Evolutionary conservation across 2,888 invertebrate species (phyloP), one percentile per base, ranked within the genome.

Genomic region (Cepaea hortensis): DNA sequence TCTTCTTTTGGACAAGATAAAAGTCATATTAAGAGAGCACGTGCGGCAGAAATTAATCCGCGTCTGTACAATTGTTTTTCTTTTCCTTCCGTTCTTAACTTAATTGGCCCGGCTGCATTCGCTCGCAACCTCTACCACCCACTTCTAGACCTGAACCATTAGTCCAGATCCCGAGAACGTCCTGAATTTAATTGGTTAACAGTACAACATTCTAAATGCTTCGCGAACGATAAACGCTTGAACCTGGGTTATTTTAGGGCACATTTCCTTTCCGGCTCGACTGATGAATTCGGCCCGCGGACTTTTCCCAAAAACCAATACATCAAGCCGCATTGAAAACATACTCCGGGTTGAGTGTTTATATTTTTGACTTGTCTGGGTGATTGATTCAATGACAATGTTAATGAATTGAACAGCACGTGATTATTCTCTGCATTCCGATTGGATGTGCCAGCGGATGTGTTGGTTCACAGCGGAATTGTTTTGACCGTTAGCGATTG

Each of bases 101-200:
- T 68, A 68, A 68, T 68, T 68, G 15, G 68, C 68, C 65, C 13
- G 68, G 11, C 68, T 68, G n/a, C 18, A 20, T 46, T 73, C 13
- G 46, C 46, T 46, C 46, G 2, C 73, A 13, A 46, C 46, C 46
- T 18, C 73, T 11, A 46, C 73, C 73, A 73, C 46, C 48, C 35
- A 46, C 46, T 3, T 15, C 11, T 11, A 18, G 46, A 9, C 46
- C 46, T 46, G 46, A 73, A 9, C 73, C 73, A 73, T 46, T 73
- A 73, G 11, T 73, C 68, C n/a, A 15, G 11, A 55, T 68, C 68
- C 73, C 73, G 18, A 15, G 13, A 13, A 73, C 73, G 46, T 73
- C 73, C 35, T 9, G 73, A 73, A 46, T 73, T 73, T 73, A 73
- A 73, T 73, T 73, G 73, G 73, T 46, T 48, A 73, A 73, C 35